Conservation (phyloP, 2,113 vertebrate species). For the Vulpes vulpes region DNA sequence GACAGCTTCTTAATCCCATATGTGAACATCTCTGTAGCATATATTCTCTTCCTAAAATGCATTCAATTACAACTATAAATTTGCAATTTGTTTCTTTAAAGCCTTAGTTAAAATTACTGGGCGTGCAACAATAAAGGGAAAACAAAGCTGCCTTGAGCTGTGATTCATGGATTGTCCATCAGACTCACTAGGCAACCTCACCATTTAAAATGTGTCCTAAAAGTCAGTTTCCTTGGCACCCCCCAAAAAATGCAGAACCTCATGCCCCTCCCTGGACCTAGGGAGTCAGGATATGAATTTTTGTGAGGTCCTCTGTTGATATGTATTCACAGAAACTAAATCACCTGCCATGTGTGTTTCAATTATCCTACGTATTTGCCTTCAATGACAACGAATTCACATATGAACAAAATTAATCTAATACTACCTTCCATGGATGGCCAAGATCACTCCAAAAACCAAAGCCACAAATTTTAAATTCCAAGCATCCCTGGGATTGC, state of each 20-base stretch:
- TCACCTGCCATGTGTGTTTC: not conserved
- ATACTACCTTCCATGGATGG: not conserved
- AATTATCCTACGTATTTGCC: not conserved
- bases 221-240: not conserved
- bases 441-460: not conserved
- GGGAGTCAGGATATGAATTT: not conserved
- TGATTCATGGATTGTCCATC: constrained; percentile 37
- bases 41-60: constrained; percentile 64
- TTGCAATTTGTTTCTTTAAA: constrained; percentile 72
- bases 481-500: not conserved
- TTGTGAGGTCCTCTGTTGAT: not conserved
- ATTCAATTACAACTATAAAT: constrained; percentile 55
- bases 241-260: not conserved
- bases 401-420: not conserved
- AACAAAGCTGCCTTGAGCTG: constrained; percentile 8
- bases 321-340: not conserved
- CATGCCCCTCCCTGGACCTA: not conserved
- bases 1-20: constrained; percentile 32
- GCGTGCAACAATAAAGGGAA: constrained; percentile 51
- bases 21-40: not conserved
- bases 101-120: constrained; percentile 73
- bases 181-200: not conserved
- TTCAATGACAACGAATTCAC: not conserved
- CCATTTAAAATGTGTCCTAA: not conserved
- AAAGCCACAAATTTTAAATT: not conserved